Evolutionary conservation across 2,113 vertebrate genomes (phyloP).

Genomic region (Xenopus borealis): DNA sequence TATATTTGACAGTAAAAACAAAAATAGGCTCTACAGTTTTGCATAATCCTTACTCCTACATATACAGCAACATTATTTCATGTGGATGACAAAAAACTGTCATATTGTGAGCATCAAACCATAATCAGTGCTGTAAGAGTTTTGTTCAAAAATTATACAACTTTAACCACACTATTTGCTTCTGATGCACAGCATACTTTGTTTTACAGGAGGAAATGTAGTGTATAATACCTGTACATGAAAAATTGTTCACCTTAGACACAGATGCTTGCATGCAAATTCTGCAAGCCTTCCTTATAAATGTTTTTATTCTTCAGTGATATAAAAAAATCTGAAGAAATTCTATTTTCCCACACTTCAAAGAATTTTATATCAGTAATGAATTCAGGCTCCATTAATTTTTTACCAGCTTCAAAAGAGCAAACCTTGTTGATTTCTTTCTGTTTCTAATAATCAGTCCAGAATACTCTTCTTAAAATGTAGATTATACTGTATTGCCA

Average conservation of each 20-base stretch:
- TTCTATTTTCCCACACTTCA: too few relatives aligned
- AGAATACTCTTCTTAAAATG: neutral
- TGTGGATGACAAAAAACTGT: too few relatives aligned
- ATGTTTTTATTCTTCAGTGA: neutral
- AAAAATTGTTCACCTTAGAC: neutral
- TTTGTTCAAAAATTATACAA: too few relatives aligned
- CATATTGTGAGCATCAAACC: too few relatives aligned
- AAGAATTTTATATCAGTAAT: neutral
- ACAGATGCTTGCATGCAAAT: conserved; percentile 5
- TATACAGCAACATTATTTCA: too few relatives aligned
- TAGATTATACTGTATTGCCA: too few relatives aligned
- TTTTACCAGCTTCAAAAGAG: conserved; percentile 5
- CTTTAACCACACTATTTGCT: neutral
- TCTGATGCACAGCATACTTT: neutral
- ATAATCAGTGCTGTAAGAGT: too few relatives aligned
- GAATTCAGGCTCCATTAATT: conserved; percentile 9
- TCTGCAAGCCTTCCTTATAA: neutral
- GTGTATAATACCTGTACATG: neutral
- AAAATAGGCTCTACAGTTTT: too few relatives aligned
- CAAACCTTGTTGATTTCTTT: neutral
- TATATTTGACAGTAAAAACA: too few relatives aligned
- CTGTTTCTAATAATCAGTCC: neutral
- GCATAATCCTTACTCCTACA: too few relatives aligned
- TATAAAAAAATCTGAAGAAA: too few relatives aligned
- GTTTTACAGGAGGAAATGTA: conserved; percentile 9